Percentiles rank a stretch among this genome's conserved stretches.
Conservation (phyloP, 2,888 invertebrate species). For the Heliconius erato region DNA sequence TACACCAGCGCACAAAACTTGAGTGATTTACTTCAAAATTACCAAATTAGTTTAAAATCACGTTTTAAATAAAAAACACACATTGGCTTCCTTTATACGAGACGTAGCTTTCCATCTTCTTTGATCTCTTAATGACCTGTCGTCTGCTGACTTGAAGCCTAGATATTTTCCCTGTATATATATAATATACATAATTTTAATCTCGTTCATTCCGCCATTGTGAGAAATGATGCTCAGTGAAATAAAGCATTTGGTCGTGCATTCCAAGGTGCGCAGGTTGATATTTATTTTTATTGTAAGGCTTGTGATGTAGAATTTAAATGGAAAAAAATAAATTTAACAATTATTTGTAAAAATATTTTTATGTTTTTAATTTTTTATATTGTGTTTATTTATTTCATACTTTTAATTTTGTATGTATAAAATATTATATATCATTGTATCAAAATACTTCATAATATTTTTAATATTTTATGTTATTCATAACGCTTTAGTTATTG, state of each 20-base stretch:
- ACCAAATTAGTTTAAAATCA: background rate
- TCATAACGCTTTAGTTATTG: background rate
- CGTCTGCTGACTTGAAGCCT: background rate
- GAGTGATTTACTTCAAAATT: background rate
- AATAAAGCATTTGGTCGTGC: background rate
- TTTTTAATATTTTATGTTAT: no score
- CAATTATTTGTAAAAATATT: conserved; percentile 1
- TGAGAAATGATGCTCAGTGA: background rate
- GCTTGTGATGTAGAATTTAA: conserved; percentile 36
- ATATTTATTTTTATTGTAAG: conserved; percentile 21
- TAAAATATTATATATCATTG: background rate
- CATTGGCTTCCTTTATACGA: background rate
- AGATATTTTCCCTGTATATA: background rate
- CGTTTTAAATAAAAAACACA: background rate
- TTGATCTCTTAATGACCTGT: conserved; percentile 11
- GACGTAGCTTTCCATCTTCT: background rate
- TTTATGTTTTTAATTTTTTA: background rate
- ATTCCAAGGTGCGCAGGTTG: background rate
- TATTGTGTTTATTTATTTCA: conserved; percentile 8
- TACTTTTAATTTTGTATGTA: background rate
- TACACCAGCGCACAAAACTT: background rate
- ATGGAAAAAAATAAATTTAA: conserved; percentile 7
- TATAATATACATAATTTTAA: background rate
- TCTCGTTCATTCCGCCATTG: background rate
- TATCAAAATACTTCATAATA: no score